phyloP scores from a whole-genome alignment of 2,113 vertebrate species.

The Istiophorus platypterus region DNA sequence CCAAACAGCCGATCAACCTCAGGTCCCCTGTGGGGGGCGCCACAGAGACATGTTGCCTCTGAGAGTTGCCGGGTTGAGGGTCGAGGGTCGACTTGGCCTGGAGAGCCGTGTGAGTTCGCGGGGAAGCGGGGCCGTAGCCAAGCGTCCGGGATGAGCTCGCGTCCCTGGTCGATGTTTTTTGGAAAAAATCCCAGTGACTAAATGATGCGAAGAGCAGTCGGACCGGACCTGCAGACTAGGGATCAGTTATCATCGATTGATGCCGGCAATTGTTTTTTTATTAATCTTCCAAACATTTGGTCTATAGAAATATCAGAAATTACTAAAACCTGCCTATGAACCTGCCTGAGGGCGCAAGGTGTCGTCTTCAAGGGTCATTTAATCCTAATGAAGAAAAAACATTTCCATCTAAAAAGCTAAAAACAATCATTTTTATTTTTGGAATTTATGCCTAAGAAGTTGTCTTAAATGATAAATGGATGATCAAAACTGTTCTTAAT shows the following conservation, averaged over 20 bases:
- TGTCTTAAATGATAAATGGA: background rate
- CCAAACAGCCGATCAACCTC: background rate
- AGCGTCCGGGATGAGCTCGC: background rate
- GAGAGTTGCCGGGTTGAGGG: background rate
- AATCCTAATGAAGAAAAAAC: background rate
- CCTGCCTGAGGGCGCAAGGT: too few species aligned
- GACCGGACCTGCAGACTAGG: too few species aligned
- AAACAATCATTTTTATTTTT: background rate
- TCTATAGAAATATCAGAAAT: background rate
- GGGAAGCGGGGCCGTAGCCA: background rate
- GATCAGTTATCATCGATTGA: too few species aligned
- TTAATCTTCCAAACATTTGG: background rate
- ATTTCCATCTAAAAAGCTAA: background rate
- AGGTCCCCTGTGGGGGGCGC: background rate
- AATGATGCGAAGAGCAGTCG: background rate
- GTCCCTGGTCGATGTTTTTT: too few species aligned
- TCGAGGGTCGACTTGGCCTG: background rate
- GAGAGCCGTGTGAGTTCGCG: background rate
- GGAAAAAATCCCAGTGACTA: background rate
- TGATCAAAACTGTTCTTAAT: background rate
- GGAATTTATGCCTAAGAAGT: background rate
- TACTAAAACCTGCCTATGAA: too few species aligned
- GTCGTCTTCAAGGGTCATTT: too few species aligned
- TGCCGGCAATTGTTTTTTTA: too few species aligned
- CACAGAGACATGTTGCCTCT: conserved; percentile 10